phyloP scores from a whole-genome alignment of 2,888 invertebrate species.

The Andrena minutula region DNA sequence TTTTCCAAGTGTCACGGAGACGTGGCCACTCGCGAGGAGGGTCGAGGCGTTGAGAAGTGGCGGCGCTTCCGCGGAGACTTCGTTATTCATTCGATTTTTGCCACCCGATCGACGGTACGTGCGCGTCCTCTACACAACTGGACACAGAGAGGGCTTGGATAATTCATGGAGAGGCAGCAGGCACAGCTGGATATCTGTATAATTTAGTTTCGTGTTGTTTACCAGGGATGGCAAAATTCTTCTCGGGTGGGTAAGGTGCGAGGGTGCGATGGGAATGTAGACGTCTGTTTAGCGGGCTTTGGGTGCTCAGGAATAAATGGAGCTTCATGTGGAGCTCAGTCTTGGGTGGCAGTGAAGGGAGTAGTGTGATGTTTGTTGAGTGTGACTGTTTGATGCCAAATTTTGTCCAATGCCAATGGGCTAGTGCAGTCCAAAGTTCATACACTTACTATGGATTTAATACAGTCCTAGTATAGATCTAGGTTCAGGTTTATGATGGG shows the following conservation, averaged over 20 bases:
- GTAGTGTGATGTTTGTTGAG: too few species aligned
- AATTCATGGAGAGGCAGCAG: background rate
- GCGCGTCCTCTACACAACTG: background rate
- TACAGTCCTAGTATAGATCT: too few species aligned
- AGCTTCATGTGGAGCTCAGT: background rate
- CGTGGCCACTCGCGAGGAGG: constrained; percentile 7
- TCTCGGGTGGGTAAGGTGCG: background rate
- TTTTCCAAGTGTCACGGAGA: constrained; percentile 55
- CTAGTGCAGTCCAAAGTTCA: too few species aligned
- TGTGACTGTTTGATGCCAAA: too few species aligned
- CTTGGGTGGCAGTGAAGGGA: background rate
- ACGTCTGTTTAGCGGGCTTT: background rate
- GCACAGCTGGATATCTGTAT: background rate
- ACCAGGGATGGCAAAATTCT: background rate
- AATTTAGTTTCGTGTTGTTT: background rate
- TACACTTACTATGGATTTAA: too few species aligned
- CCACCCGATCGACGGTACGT: background rate
- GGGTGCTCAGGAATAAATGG: background rate
- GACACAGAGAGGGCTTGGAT: background rate
- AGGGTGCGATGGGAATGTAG: background rate
- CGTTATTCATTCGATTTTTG: constrained; percentile 40
- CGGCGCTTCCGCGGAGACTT: constrained; percentile 6
- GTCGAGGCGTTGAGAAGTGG: constrained; percentile 6
- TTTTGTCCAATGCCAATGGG: too few species aligned
- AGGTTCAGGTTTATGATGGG: too few species aligned